Base-by-base conservation (phyloP, 2,113 vertebrate genomes). In the Rana temporaria region DNA sequence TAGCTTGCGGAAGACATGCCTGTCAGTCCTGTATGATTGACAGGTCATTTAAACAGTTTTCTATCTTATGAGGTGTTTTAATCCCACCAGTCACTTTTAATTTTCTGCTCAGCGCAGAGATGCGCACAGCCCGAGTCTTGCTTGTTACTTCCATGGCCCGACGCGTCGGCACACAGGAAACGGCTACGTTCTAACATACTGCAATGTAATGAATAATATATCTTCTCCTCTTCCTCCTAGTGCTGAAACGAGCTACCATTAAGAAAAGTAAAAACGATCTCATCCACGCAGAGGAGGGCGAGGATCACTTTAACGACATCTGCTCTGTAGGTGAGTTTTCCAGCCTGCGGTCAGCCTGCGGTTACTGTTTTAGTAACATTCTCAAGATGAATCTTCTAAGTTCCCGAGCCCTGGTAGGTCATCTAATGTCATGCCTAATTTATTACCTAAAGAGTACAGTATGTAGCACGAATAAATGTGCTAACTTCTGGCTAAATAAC, bases 261-360 rank as follows among this genome's bases (percentile, higher is more conserved):
- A 99, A 96, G 91, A 98, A 97, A 91, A 98, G 96, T 90, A 96
- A 97, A 78, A 97, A 95, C 0, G 98, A 98, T 88, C 93, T 99
- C 73, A 99, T 98, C 87, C 97, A 94, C 2, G 96, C 97, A 0
- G 97, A 99, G 90, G 97, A 99, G 88, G 97, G 96, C 0, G 96
- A 98, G 80, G 97, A 98, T 90, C 96, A 97, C 88, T 96, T 98
- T 85, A 95, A 95, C n/a, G 96, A 99, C 86, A 96, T 99, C 86
- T 96, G 95, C 80, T 98, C 97, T 7, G 94, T 96, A 60, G 98
- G 98, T 99, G 92, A 97, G 97, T 89, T 85, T 18, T 16, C 6
- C 17, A 57, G 42, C 6, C 9, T 48, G 42, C 9, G 42, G 42
- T 48, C 42, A 48, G 12, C 42, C 42, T 48, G 42, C 14, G 42